Evolutionary conservation across 2,797 vertebrate species (phyloP), one percentile per base, ranked within the genome.

Genomic region (Pipistrellus pygmaeus): DNA sequence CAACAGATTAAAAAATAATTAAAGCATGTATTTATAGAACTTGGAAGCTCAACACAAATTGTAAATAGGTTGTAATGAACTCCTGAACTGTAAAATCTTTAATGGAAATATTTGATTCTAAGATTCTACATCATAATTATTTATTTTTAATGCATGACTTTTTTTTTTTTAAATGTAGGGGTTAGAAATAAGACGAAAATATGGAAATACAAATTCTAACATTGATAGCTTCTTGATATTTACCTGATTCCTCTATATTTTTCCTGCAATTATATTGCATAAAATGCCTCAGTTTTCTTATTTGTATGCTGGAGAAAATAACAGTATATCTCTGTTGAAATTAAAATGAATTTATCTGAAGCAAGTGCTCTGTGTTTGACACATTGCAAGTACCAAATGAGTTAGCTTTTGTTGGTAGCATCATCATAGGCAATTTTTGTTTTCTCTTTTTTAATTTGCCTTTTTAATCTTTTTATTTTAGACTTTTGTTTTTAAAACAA

Each of bases 41-140:
- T 76, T 95, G 12, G 0, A 95, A 93, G 17, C 71, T 84, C n/a
- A 80, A 85, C 77, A 73, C 8, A 95, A 96, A 95, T 91, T 86
- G 30, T 96, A 97, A 41, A n/a, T 62, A 0, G 21, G 14, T 18
- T 94, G 35, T 81, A 85, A 87, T 41, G 85, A 95, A 91, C 69
- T 88, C 25, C 14, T 95, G 35, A 96, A 97, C 88, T 92, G 88
- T 17, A 13, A 95, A 18, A 7, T 69, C 81, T 93, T 75, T 57
- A 85, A 73, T 78, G 60, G 44, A 97, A 97, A 91, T 66, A 76
- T 91, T 2, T 95, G 48, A 87, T 66, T 66, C 86, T 90, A 32
- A 85, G 57, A 68, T 88, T 8, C 53, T 53, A 75, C 14, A 62
- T 64, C 11, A 46, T 48, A 95, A 88, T 41, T 85, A 51, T 95